Evolutionary conservation across 2,888 invertebrate genomes (phyloP).

Genomic region (Eurois occulta): DNA sequence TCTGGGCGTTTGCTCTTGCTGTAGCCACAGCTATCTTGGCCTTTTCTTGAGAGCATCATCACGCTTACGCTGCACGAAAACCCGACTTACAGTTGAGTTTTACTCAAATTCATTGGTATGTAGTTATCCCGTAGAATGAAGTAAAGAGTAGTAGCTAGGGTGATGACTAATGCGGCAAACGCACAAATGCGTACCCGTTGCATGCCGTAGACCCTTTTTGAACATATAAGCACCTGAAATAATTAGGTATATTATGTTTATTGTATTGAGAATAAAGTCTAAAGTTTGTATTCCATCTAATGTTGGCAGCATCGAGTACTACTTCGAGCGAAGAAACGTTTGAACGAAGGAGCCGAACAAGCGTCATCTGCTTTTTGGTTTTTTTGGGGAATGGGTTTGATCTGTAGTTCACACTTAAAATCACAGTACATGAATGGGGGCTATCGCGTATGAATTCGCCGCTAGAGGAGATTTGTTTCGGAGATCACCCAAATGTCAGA

Average conservation of each 20-base stretch:
- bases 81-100: conserved; percentile 25
- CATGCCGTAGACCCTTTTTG: conserved; percentile 19
- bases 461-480: too few relatives aligned
- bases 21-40: too few relatives aligned
- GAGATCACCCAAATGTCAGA: too few relatives aligned
- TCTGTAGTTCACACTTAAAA: background rate
- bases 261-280: background rate
- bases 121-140: background rate
- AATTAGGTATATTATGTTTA: background rate
- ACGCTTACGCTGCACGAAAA: too few relatives aligned
- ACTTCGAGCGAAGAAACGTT: background rate
- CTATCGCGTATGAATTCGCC: too few relatives aligned
- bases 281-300: background rate
- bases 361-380: background rate
- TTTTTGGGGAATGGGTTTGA: background rate
- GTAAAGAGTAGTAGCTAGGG: background rate
- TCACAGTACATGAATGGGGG: background rate
- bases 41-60: too few relatives aligned
- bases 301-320: background rate
- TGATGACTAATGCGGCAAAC: background rate
- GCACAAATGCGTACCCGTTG: background rate
- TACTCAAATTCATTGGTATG: background rate
- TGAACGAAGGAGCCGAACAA: background rate
- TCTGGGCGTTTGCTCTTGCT: too few relatives aligned
- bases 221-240: conserved; percentile 32